Evolutionary conservation across 2,113 vertebrate species (phyloP).

Genomic region (Cyprinodon tularosa): DNA sequence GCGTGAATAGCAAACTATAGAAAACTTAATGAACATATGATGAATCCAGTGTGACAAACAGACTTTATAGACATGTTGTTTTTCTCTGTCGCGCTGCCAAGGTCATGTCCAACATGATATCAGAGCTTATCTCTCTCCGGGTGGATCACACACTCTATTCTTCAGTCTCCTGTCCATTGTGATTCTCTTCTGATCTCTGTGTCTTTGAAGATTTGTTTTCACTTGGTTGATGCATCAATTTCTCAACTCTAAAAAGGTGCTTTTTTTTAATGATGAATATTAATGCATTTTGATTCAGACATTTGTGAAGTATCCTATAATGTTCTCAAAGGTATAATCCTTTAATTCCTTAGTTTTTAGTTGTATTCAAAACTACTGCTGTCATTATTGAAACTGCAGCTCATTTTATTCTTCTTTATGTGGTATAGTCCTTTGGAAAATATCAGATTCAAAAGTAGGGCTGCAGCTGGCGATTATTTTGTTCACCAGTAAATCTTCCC

Average conservation of each 20-base stretch:
- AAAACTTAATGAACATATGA: background rate
- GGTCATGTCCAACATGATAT: background rate
- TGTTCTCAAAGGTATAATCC: background rate
- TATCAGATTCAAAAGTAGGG: no score
- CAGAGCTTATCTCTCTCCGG: background rate
- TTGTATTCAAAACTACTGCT: background rate
- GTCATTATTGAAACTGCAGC: background rate
- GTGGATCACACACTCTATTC: no score
- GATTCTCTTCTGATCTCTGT: conserved; percentile 6
- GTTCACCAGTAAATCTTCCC: no score
- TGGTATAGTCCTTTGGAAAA: background rate
- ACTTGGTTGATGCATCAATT: background rate
- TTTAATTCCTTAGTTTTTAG: background rate
- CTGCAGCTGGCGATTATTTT: no score
- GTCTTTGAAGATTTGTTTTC: conserved; percentile 13
- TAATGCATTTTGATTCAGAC: background rate
- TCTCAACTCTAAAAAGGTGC: background rate
- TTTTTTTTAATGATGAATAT: background rate
- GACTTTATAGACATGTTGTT: background rate
- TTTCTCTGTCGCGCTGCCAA: background rate
- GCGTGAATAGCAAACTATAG: background rate
- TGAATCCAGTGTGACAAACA: background rate
- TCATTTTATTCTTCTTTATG: background rate
- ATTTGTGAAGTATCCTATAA: background rate
- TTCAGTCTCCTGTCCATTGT: background rate